Evolutionary conservation across 2,888 invertebrate species (phyloP), one percentile per base, ranked within the genome.

Genomic region (Eupithecia exiguata): DNA sequence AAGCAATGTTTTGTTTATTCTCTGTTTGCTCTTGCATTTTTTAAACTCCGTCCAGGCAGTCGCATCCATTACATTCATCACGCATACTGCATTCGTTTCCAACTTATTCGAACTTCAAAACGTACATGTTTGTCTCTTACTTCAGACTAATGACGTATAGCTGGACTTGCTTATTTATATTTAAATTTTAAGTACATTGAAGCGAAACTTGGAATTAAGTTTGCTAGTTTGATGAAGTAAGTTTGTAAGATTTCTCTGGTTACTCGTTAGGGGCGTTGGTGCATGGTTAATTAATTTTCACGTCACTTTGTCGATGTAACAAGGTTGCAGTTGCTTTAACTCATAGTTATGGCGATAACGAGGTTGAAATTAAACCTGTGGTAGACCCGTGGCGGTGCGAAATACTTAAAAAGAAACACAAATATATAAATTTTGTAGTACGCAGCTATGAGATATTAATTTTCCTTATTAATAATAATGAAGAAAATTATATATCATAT

Each of bases 71-170:
- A 18, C 69, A 75, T 7, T 7, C 30, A 63, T 61, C 69, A 77
- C 67, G 68, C 74, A 79, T 77, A 80, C 83, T 81, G 82, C 84
- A 84, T 83, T 84, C 84, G 83, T 87, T 83, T 77, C 78, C 75
- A 82, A 90, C 88, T 91, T 89, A 88, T 88, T 88, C 86, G 88
- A 91, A 91, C 75, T 75, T 53, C 78, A 79, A 85, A 84, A 86
- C 82, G 86, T 84, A 86, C 87, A 78, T 79, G 78, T 79, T 83
- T 82, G 79, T 72, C 68, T 75, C 75, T 66, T 74, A 75, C 71
- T 79, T 79, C 78, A 81, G 84, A 84, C 89, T 91, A 92, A 92
- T 92, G 92, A 92, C 84, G 89, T 92, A 89, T 90, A 88, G 87
- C 84, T 80, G 81, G 81, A 84, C 82, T 85, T 82, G 85, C 82